A percentile compares a stretch with the other conserved stretches of the same genome.
Evolutionary conservation across 2,113 vertebrate species (phyloP).

Genomic region (Atherinomorus stipes): DNA sequence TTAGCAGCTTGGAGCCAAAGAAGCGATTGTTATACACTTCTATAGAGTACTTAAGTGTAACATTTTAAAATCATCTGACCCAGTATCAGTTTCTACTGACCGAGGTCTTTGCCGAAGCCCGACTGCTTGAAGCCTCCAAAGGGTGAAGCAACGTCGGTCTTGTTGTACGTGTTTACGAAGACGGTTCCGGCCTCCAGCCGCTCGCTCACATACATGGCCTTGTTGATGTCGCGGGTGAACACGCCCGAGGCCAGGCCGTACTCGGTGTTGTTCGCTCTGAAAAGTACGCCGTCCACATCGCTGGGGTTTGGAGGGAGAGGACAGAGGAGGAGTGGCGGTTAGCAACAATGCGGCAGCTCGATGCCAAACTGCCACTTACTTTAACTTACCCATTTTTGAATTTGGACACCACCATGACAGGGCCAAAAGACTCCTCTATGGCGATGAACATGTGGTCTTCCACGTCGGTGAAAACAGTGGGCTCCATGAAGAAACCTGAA

Average conservation of each 20-base stretch:
- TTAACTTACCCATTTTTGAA: slow-evolving; percentile 90
- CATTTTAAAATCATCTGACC: no score
- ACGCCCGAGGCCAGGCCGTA: slow-evolving; percentile 96
- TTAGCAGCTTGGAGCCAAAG: not conserved
- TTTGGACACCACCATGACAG: slow-evolving; percentile 97
- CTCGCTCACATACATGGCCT: slow-evolving; percentile 96
- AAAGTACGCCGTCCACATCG: slow-evolving; percentile 91
- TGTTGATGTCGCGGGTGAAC: slow-evolving; percentile 95
- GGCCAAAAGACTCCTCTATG: slow-evolving; percentile 93
- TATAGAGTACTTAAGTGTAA: no score
- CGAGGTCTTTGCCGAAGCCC: slow-evolving; percentile 97
- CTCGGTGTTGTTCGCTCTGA: slow-evolving; percentile 92
- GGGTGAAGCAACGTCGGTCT: slow-evolving; percentile 95
- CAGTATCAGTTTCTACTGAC: slow-evolving; percentile 69
- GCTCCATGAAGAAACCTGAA: slow-evolving; percentile 90
- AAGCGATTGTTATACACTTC: no score
- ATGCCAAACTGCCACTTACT: rapidly evolving
- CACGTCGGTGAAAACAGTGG: slow-evolving; percentile 87
- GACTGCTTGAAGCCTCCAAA: slow-evolving; percentile 98
- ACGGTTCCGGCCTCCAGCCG: slow-evolving; percentile 95
- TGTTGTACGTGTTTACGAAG: slow-evolving; percentile 98
- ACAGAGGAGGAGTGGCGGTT: not conserved
- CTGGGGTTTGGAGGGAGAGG: slow-evolving; percentile 63
- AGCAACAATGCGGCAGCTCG: rapidly evolving
- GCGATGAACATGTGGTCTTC: slow-evolving; percentile 90